phyloP scores from a whole-genome alignment of 2,797 vertebrate species.

The Amblyraja radiata region DNA sequence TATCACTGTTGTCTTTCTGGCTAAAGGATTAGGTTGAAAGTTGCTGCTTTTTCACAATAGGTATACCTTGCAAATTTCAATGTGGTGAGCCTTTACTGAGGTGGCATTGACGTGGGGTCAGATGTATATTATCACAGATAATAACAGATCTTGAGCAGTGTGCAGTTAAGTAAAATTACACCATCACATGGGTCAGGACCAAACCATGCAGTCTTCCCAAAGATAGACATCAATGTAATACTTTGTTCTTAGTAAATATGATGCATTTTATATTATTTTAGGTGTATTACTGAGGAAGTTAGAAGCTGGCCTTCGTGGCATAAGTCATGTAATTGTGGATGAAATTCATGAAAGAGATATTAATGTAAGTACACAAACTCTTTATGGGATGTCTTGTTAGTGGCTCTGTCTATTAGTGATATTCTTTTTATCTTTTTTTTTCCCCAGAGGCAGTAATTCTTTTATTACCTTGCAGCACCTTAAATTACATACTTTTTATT shows the following conservation, averaged over 20 bases:
- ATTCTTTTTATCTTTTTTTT: background rate
- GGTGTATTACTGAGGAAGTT: conserved; percentile 88
- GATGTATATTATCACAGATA: background rate
- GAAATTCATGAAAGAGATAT: conserved; percentile 96
- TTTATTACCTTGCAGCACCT: background rate
- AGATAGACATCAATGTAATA: background rate
- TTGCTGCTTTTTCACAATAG: background rate
- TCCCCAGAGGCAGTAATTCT: background rate
- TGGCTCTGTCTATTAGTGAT: background rate
- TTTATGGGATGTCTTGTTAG: background rate
- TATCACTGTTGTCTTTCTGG: background rate
- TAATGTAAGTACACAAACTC: conserved; percentile 69
- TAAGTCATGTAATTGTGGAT: conserved; percentile 94
- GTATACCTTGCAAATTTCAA: background rate
- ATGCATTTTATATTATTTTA: conserved; percentile 44
- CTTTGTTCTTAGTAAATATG: background rate
- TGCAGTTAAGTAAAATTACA: background rate
- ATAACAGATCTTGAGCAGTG: too few species aligned
- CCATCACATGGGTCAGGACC: too few species aligned
- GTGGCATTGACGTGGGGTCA: background rate
- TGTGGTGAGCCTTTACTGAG: background rate
- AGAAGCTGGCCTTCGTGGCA: conserved; percentile 87
- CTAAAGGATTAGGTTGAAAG: background rate
- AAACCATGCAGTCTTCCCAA: background rate
- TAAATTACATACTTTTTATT: too few species aligned